Evolutionary conservation across 2,113 vertebrate genomes (phyloP), one percentile per base, ranked within the genome.

Genomic region (Panthera uncia): DNA sequence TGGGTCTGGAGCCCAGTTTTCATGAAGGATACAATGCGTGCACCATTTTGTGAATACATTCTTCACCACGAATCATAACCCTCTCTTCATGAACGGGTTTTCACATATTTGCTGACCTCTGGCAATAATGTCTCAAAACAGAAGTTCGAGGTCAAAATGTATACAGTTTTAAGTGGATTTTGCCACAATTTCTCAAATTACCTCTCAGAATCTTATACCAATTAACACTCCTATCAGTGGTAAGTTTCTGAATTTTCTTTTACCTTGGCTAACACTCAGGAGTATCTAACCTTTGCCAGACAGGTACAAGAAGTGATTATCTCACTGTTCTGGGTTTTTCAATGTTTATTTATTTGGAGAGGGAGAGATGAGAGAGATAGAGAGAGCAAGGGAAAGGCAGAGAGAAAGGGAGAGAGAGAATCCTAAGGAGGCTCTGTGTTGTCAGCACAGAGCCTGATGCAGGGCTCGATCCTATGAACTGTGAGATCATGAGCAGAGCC

Each of bases 241-340:
- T 10, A 63, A 16, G 31, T 0, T 6, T 2, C 15, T 93, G 5
- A 16, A 13, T 5, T 52, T n/a, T 33, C 83, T 50, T 41, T 45
- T 0, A 0, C 27, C 7, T 38, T 12, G 2, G 1, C 52, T 2
- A 1, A 74, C 5, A 4, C n/a, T 38, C 25, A 0, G 15, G 0
- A 13, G 0, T 1, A 0, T 7, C 25, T 0, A 12, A 25, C 8
- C 36, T 66, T 65, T 82, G 69, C 73, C 66, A 38, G 36, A 29
- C 12, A 19, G 84, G 14, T 1, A 8, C 2, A 71, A 69, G 63
- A 63, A n/a, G 48, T 6, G 29, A 10, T 31, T 16, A 7, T 15
- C 29, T 57, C 18, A 23, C 14, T 5, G 5, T 31, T 71, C 31
- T 21, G 8, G 57, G 21, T 23, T 61, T 61, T 61, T 61, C 3